These are phyloP conservation scores for Cyanocitta stelleri DNA, from an alignment of 2,113 vertebrate species.

Conservation along the genomic window DNA sequence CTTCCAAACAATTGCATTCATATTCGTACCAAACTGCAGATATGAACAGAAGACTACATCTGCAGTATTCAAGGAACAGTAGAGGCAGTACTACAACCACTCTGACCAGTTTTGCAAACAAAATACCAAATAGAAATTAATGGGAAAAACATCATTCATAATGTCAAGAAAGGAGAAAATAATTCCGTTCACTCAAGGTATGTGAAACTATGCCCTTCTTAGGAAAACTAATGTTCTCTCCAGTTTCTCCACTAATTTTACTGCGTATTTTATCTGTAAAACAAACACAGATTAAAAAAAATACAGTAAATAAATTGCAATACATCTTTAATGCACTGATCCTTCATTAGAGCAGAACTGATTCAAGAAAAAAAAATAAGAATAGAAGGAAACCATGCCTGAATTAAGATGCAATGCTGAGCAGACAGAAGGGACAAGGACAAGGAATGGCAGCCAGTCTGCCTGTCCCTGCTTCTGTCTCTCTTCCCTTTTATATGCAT, in stretches of 20 bases:
- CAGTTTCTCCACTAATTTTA: background rate
- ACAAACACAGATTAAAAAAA: background rate
- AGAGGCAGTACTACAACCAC: background rate
- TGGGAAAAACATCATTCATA: background rate
- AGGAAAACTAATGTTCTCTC: background rate
- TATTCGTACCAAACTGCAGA: background rate
- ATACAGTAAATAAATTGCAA: background rate
- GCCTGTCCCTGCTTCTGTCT: background rate
- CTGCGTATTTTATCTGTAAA: background rate
- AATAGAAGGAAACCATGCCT: background rate
- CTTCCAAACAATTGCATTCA: background rate
- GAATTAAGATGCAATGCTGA: background rate
- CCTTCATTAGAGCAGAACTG: background rate
- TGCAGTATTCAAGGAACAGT: background rate
- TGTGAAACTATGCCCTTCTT: background rate
- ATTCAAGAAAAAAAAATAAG: background rate
- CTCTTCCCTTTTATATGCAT: background rate
- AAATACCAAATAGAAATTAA: background rate
- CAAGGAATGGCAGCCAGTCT: background rate
- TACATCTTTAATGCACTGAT: background rate
- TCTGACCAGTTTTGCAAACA: background rate
- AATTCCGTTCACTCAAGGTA: background rate
- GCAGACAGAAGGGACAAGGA: background rate
- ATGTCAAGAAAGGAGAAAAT: background rate
- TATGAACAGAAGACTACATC: background rate